phyloP scores from a whole-genome alignment of 1,140 invertebrate species.

The Papilio glaucus region DNA sequence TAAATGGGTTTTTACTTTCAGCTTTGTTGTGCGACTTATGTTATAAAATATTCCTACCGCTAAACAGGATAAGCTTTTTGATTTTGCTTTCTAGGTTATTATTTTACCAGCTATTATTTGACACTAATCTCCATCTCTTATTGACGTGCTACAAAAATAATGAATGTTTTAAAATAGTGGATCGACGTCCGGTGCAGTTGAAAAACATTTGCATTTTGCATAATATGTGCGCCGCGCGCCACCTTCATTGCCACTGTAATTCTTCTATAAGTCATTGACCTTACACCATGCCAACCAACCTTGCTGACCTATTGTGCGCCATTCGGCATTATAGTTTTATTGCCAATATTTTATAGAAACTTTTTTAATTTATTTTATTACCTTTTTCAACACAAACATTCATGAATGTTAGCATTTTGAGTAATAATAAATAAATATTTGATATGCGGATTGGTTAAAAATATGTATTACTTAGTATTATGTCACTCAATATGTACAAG shows the following conservation, averaged over 20 bases:
- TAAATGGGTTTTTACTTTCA: background rate
- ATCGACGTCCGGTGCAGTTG: background rate
- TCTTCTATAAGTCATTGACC: constrained; percentile 16
- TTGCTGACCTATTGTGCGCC: constrained; percentile 9
- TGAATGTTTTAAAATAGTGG: background rate
- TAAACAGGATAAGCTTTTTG: constrained; percentile 1
- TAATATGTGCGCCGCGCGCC: constrained; percentile 7
- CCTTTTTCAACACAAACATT: too few relatives aligned
- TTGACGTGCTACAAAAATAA: constrained; percentile 7
- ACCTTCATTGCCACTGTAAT: constrained; percentile 10
- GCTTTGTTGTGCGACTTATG: background rate
- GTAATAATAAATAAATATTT: too few relatives aligned
- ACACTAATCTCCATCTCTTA: background rate
- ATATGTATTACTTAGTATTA: too few relatives aligned
- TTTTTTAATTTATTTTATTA: background rate
- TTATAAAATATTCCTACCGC: background rate
- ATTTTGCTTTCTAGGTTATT: background rate
- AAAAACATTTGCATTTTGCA: constrained; percentile 9
- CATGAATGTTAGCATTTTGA: too few relatives aligned
- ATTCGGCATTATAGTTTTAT: background rate
- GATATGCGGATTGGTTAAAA: too few relatives aligned
- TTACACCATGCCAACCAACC: background rate
- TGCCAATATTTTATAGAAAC: background rate
- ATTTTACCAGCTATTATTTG: background rate
- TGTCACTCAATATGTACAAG: background rate